A percentile compares a stretch with the other conserved stretches of the same genome.
Conservation (phyloP, 2,888 invertebrate genomes). For the Dryobotodes eremita region DNA sequence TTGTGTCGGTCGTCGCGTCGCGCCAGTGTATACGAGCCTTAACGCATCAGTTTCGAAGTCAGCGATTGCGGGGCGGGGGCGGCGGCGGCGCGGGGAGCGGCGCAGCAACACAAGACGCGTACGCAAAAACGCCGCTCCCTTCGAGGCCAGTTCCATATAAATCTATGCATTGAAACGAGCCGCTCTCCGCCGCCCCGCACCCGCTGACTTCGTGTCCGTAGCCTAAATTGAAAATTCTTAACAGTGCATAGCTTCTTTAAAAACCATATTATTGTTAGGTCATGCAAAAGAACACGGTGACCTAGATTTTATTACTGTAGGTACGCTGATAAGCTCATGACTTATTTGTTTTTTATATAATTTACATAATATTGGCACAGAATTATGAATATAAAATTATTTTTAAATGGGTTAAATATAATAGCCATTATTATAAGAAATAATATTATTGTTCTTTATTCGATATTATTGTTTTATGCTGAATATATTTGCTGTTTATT, state of each 20-base stretch:
- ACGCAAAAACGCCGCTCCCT: too few species aligned
- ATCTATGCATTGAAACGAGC: too few species aligned
- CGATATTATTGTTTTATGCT: neutral
- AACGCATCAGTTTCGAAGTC: too few species aligned
- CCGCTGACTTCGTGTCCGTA: too few species aligned
- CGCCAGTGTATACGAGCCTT: too few species aligned
- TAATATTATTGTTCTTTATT: neutral
- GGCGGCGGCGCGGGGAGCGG: too few species aligned
- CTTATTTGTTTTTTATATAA: neutral
- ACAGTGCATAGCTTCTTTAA: neutral
- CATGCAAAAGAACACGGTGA: conserved; percentile 7
- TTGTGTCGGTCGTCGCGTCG: too few species aligned
- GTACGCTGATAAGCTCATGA: conserved; percentile 6
- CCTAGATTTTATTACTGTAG: conserved; percentile 32
- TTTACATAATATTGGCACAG: neutral
- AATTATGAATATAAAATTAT: neutral
- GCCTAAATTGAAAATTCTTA: conserved; percentile 1
- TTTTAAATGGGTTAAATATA: neutral
- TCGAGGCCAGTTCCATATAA: too few species aligned
- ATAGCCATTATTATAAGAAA: neutral
- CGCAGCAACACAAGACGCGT: too few species aligned
- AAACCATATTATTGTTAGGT: conserved; percentile 6
- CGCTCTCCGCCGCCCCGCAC: too few species aligned
- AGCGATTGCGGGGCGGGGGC: too few species aligned
- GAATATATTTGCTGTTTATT: neutral